These are phyloP conservation scores for Lasioglossum oenotherae DNA, from an alignment of 2,888 invertebrate species.

Conservation along the genomic window DNA sequence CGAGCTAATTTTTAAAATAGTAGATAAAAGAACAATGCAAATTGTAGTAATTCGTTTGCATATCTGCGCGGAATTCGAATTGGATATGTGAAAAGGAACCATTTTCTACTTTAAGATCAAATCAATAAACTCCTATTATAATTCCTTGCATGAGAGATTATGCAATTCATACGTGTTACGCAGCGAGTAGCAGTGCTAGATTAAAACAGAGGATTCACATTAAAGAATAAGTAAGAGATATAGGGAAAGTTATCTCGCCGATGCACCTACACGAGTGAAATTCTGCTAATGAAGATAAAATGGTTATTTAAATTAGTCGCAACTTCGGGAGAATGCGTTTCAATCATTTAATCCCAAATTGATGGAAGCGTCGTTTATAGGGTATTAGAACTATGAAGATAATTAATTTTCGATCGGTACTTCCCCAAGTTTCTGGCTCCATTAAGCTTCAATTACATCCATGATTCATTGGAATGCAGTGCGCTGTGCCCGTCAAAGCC, in stretches of 20 bases:
- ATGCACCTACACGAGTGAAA: background rate
- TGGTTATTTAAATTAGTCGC: background rate
- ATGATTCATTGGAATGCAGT: conserved; percentile 2
- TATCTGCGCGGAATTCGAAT: background rate
- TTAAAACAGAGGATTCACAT: background rate
- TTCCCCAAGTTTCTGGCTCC: conserved; percentile 15
- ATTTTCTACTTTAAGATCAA: background rate
- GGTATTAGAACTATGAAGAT: background rate
- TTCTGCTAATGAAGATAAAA: background rate
- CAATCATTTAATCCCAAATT: conserved; percentile 18
- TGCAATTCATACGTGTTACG: background rate
- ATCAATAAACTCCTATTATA: background rate
- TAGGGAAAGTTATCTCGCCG: background rate
- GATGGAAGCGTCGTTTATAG: conserved; percentile 3
- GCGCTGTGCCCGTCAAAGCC: background rate
- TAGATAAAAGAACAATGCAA: background rate
- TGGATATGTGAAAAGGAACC: background rate
- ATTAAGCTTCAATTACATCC: background rate
- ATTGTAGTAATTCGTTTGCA: background rate
- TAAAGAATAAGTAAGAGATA: background rate
- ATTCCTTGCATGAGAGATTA: background rate
- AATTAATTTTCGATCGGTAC: conserved; percentile 31
- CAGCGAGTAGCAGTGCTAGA: background rate
- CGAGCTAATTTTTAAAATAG: background rate
- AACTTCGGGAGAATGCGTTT: background rate